Conservation (phyloP, 2,113 vertebrate genomes). For the Hippocampus comes region DNA sequence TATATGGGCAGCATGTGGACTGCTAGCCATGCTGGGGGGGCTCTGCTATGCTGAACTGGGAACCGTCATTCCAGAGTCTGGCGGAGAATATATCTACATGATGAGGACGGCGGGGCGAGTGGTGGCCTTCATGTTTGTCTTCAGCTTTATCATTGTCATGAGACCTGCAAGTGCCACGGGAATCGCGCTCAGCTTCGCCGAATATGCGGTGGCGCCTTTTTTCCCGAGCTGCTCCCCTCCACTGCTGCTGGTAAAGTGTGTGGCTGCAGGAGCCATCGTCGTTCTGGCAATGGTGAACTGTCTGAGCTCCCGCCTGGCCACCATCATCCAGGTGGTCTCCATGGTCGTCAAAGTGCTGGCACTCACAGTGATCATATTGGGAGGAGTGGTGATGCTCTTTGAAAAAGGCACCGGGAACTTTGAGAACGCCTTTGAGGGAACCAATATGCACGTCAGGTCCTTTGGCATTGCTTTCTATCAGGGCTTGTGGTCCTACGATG, state of each 20-base stretch:
- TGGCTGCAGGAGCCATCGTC: slow-evolving; percentile 73
- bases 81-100: slow-evolving; percentile 83
- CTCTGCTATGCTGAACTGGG: slow-evolving; percentile 84
- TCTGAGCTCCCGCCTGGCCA: slow-evolving; percentile 72
- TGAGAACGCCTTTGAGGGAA: slow-evolving; percentile 74
- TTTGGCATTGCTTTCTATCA: slow-evolving; percentile 81
- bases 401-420: slow-evolving; percentile 68
- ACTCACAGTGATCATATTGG: slow-evolving; percentile 68
- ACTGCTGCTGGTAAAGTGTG: slow-evolving; percentile 59
- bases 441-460: slow-evolving; percentile 41
- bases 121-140: slow-evolving; percentile 77
- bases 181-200: slow-evolving; percentile 75
- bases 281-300: slow-evolving; percentile 73
- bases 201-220: slow-evolving; percentile 75
- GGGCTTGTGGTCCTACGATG: slow-evolving; percentile 81
- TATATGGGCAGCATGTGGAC: slow-evolving; percentile 77
- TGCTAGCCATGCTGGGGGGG: slow-evolving; percentile 75
- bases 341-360: slow-evolving; percentile 72
- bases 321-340: slow-evolving; percentile 70
- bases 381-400: slow-evolving; percentile 69
- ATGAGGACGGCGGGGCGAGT: slow-evolving; percentile 74
- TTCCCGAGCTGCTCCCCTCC: slow-evolving; percentile 70
- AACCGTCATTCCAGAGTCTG: slow-evolving; percentile 80
- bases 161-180: slow-evolving; percentile 75
- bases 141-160: slow-evolving; percentile 73